Evolutionary conservation across 1,140 invertebrate species (phyloP).

Genomic region (Piezodorus guildinii): DNA sequence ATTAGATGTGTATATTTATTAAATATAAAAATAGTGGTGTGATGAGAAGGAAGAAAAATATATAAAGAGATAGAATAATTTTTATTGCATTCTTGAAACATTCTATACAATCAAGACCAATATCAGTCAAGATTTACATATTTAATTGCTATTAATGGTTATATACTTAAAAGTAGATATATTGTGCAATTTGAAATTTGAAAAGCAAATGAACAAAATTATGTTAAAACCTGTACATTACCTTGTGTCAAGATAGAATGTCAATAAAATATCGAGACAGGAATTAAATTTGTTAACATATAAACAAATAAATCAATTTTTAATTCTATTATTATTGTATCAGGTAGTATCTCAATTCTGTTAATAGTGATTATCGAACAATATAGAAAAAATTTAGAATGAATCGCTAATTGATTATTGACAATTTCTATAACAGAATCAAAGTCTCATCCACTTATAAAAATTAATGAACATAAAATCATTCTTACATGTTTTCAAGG

Average conservation of each 20-base stretch:
- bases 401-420: slow-evolving; percentile 20
- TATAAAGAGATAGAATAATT: slow-evolving; percentile 29
- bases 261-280: slow-evolving; percentile 12
- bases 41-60: background rate
- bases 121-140: slow-evolving; percentile 25
- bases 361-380: slow-evolving; percentile 17
- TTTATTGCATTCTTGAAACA: slow-evolving; percentile 29
- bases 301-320: background rate
- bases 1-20: too few species aligned
- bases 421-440: slow-evolving; percentile 19
- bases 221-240: slow-evolving; percentile 4
- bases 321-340: background rate
- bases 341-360: slow-evolving; percentile 8
- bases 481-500: slow-evolving; percentile 9
- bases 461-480: background rate
- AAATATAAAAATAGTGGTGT: background rate
- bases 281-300: slow-evolving; percentile 1
- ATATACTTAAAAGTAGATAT: slow-evolving; percentile 21
- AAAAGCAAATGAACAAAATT: slow-evolving; percentile 15
- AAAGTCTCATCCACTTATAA: slow-evolving; percentile 6
- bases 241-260: slow-evolving; percentile 12
- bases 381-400: slow-evolving; percentile 24
- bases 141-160: slow-evolving; percentile 23
- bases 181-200: slow-evolving; percentile 22
- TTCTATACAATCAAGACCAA: slow-evolving; percentile 28